phyloP scores from a whole-genome alignment of 2,113 vertebrate species.

The Charina bottae region DNA sequence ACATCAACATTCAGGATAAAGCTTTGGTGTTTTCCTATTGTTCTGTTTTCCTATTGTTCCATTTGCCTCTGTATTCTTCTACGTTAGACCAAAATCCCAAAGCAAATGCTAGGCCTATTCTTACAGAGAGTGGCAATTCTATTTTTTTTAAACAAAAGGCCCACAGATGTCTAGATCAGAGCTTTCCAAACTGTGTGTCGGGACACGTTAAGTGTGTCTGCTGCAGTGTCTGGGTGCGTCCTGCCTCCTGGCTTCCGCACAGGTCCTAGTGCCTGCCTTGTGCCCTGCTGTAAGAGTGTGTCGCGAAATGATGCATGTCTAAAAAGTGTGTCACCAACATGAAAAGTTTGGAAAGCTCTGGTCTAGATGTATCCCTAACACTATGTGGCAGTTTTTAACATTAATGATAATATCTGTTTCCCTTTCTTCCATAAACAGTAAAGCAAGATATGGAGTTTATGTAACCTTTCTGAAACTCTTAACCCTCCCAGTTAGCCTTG shows the following conservation, averaged over 20 bases:
- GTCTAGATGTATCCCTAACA: conserved; percentile 23
- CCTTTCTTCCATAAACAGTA: conserved; percentile 44
- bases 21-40: background rate
- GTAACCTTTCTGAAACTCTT: background rate
- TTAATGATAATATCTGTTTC: conserved; percentile 6
- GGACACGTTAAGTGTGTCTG: too few species aligned
- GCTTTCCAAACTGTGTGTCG: too few species aligned
- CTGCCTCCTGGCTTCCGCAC: too few species aligned
- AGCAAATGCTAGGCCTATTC: conserved; percentile 42
- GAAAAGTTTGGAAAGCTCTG: too few species aligned
- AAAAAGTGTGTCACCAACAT: too few species aligned
- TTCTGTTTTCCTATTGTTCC: background rate
- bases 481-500: background rate
- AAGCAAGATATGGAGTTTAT: background rate
- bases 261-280: too few species aligned
- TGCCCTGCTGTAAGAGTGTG: too few species aligned
- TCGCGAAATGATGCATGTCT: too few species aligned
- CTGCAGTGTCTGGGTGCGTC: too few species aligned
- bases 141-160: conserved; percentile 48
- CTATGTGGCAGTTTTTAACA: conserved; percentile 47
- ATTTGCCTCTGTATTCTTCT: background rate
- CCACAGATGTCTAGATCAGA: background rate
- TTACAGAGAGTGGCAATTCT: conserved; percentile 49
- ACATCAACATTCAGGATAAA: conserved; percentile 21
- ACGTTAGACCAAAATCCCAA: conserved; percentile 14